Evolutionary conservation across 2,113 vertebrate species (phyloP).

Genomic region (Microtus richardsoni): DNA sequence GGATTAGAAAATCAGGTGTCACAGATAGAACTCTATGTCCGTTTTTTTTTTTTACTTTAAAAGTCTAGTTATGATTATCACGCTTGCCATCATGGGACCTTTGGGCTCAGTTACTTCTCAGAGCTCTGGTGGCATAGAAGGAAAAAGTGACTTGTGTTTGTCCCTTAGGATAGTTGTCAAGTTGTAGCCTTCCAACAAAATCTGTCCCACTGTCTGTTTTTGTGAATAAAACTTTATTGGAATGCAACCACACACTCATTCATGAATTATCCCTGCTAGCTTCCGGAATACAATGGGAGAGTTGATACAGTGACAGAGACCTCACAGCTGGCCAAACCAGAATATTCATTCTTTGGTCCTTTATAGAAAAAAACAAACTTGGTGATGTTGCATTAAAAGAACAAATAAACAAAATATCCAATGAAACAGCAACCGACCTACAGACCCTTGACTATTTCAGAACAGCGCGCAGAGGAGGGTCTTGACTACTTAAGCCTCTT

Average conservation of each 20-base stretch:
- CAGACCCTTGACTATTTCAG: background rate
- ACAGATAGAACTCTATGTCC: background rate
- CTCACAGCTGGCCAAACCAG: background rate
- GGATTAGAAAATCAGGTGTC: background rate
- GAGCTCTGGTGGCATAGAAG: background rate
- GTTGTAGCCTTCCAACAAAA: background rate
- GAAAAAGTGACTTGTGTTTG: background rate
- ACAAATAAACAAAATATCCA: background rate
- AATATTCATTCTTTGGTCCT: background rate
- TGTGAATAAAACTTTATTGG: slow-evolving; percentile 43
- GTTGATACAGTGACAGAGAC: background rate
- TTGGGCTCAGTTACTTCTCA: background rate
- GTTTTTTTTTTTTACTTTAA: background rate
- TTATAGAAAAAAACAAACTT: background rate
- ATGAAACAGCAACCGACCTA: background rate
- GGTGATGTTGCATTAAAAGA: background rate
- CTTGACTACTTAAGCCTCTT: background rate
- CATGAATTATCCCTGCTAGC: background rate
- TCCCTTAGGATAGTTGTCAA: background rate
- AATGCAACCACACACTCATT: background rate
- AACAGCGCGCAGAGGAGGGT: background rate
- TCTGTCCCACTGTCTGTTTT: background rate
- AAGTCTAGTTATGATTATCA: slow-evolving; percentile 31
- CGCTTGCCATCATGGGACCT: background rate
- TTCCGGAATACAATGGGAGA: background rate